Evolutionary conservation across 2,113 vertebrate genomes (phyloP), one percentile per base, ranked within the genome.

Genomic region (Semnopithecus entellus): DNA sequence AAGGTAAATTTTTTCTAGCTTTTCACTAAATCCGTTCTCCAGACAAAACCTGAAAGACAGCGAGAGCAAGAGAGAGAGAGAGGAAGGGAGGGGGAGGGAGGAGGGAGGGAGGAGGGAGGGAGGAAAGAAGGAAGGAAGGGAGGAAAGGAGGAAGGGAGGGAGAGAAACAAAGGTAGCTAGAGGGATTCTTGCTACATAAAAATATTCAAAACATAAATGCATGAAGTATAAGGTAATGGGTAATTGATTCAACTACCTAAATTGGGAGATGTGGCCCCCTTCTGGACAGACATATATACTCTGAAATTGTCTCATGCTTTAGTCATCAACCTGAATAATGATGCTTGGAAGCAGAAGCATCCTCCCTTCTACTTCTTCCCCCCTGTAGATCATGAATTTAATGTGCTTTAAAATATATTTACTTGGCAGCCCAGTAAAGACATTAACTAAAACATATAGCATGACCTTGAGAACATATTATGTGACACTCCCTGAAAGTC

Each of bases 391-490:
- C 2, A 0, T 95, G 72, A 38, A 57, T 92, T 91, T 91, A 78
- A 88, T 95, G n/a, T 92, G 22, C 8, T 96, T 95, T 66, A 75
- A 94, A 94, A 80, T 90, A 78, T 3, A 45, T 57, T 13, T 40
- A 52, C 30, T 89, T 87, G 45, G 32, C 52, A 96, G n/a, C 12
- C 64, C 20, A 78, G 2, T 80, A 80, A 95, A 88, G 35, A 72
- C 23, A 89, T 78, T 85, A 92, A 70, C 35, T 7, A 87, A 94
- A 94, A 94, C 32, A 87, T 87, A 70, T 40, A 76, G 25, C 20
- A 78, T 86, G 57, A 91, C 57, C 25, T 95, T 92, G 82, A 88
- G 2, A 45, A 78, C 17, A 81, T 50, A 80, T 48, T 86, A 61
- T 82, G 10, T 78, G 52, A 40, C 10, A 68, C 6, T 76, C 13